Base-by-base conservation (phyloP, 1,140 invertebrate genomes). In the Hypothenemus hampei region DNA sequence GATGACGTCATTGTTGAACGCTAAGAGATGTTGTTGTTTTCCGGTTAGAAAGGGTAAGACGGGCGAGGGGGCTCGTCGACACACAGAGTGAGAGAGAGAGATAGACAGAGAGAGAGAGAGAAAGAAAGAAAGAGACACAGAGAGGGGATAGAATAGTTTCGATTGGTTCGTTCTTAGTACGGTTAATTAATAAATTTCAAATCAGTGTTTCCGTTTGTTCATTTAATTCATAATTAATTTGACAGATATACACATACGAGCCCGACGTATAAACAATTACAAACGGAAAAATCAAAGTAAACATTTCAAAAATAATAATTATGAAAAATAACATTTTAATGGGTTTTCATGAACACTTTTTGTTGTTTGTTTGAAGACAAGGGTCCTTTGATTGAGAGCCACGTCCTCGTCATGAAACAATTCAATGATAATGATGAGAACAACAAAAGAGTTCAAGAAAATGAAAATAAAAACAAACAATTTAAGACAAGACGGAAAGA, bases 221-320 rank as follows among this genome's bases (percentile, higher is more conserved):
- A n/a, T n/a, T n/a, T n/a, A n/a, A n/a, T n/a, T n/a, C n/a, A n/a
- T 37, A 6, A 11, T 7, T 37, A 6, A 39, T 39, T 39, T 39
- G 10, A 8, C 3, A 10, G 20, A n/a, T 19, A 20, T 43, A 15
- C 37, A 45, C 51, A 54, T 54, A 54, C 51, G 51, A 54, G 51
- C 41, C 51, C 51, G 51, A 54, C 40, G 41, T 33, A 41, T 33
- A n/a, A n/a, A n/a, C n/a, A n/a, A n/a, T 26, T 16, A 47, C 10
- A 15, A 10, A 29, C 8, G 13, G n/a, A 29, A 7, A 29, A 8
- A 23, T n/a, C 18, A 43, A 39, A 13, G 8, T 19, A 15, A 43
- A 22, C 40, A 20, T 8, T 22, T 3, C 3, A 23, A 23, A 43
- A 10, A 2, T 3, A 18, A 18, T 4, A 20, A 4, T n/a, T 23